Evolutionary conservation across 1,140 invertebrate species (phyloP).

Genomic region (Cydia splendana): DNA sequence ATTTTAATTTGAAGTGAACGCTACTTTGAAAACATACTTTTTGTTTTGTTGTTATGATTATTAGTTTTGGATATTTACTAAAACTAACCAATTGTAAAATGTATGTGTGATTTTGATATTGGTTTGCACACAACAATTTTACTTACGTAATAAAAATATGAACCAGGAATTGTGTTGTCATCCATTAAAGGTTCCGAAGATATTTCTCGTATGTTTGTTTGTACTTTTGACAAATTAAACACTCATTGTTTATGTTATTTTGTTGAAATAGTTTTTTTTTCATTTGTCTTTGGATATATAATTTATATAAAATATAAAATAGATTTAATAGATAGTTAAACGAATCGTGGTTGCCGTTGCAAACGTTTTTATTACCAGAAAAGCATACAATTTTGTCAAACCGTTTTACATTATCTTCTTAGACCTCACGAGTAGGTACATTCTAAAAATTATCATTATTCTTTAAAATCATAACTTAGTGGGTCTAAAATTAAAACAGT

Average conservation of each 20-base stretch:
- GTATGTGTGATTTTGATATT: neutral
- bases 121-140: conserved; percentile 1
- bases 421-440: conserved; percentile 22
- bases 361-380: conserved; percentile 52
- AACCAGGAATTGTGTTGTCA: neutral
- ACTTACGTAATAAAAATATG: neutral
- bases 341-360: conserved; percentile 35
- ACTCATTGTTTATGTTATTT: no score
- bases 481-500: conserved; percentile 10
- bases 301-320: neutral
- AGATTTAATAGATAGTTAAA: neutral
- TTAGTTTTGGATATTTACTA: no score
- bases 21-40: no score
- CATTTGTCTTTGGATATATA: no score
- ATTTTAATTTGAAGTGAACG: no score
- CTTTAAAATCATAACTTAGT: neutral
- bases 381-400: conserved; percentile 46
- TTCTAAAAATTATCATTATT: conserved; percentile 10
- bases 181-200: neutral
- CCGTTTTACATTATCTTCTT: conserved; percentile 7
- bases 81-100: neutral
- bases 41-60: no score
- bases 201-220: neutral
- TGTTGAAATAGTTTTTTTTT: no score
- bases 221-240: no score